A percentile compares a stretch with the other conserved stretches of the same genome.
Evolutionary conservation across 2,888 invertebrate genomes (phyloP).

Genomic region (Eretmocerus hayati): DNA sequence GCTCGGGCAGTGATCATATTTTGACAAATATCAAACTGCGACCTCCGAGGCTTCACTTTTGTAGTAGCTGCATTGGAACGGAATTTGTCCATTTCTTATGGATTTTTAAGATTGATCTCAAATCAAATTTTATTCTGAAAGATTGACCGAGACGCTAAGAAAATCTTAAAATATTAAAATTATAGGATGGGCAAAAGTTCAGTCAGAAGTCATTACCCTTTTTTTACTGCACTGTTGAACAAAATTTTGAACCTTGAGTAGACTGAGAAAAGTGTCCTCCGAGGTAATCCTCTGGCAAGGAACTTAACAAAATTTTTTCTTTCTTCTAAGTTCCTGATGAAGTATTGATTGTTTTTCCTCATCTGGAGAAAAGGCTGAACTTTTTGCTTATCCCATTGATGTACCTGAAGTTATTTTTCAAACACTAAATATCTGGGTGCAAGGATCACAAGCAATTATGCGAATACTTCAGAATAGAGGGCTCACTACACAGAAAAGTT

Average conservation of each 20-base stretch:
- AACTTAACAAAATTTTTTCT: constrained; percentile 35
- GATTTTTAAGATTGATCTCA: no score
- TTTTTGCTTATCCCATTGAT: constrained; percentile 31
- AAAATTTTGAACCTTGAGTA: constrained; percentile 31
- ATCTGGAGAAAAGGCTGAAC: constrained; percentile 29
- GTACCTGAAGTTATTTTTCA: constrained; percentile 26
- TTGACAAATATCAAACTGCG: no score
- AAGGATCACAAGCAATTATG: neutral
- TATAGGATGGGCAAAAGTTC: no score
- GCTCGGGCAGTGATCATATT: no score
- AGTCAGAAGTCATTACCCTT: constrained; percentile 9
- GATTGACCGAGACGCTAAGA: no score
- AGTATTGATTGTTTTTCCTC: constrained; percentile 21
- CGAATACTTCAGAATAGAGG: neutral
- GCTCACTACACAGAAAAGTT: constrained; percentile 32
- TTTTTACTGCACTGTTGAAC: constrained; percentile 10
- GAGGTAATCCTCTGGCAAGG: constrained; percentile 35
- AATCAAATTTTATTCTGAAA: no score
- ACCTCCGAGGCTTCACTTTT: no score
- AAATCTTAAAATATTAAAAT: no score
- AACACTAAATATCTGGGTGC: neutral
- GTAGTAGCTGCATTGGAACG: no score
- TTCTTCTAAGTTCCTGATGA: constrained; percentile 20
- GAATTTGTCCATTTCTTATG: no score
- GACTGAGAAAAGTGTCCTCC: constrained; percentile 31